Conservation (phyloP, 2,888 invertebrate species). For the Leptinotarsa tumamoca region DNA sequence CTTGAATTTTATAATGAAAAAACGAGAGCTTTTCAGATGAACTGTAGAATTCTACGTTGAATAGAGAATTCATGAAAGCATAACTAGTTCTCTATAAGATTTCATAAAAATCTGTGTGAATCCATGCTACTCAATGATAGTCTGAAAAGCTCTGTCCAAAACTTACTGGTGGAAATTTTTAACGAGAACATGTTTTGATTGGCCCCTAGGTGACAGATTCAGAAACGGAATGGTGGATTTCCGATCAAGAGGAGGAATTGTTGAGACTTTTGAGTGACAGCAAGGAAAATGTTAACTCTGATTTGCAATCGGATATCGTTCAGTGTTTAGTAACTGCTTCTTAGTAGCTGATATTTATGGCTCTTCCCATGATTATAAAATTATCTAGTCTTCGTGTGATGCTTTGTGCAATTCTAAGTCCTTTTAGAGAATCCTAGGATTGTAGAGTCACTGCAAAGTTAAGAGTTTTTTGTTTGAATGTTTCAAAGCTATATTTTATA, state of each 20-base stretch:
- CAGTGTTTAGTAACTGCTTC: constrained; percentile 60
- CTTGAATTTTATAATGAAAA: constrained; percentile 28
- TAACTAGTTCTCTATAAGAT: no score
- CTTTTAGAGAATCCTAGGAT: constrained; percentile 16
- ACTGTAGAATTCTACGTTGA: background rate
- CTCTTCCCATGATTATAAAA: constrained; percentile 38
- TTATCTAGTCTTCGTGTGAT: constrained; percentile 39
- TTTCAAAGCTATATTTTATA: constrained; percentile 15
- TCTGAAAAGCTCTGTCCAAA: constrained; percentile 22
- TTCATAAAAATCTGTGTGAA: background rate
- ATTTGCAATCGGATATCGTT: constrained; percentile 65
- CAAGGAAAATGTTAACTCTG: constrained; percentile 72
- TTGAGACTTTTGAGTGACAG: constrained; percentile 79
- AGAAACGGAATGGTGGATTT: constrained; percentile 81
- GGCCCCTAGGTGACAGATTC: constrained; percentile 70
- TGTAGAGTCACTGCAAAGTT: background rate
- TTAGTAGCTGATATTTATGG: constrained; percentile 40
- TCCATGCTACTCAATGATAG: background rate
- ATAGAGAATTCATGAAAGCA: no score
- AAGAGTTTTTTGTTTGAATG: constrained; percentile 1
- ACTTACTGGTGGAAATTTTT: constrained; percentile 56
- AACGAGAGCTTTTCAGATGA: constrained; percentile 20
- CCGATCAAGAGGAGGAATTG: constrained; percentile 83
- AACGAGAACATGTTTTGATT: constrained; percentile 65
- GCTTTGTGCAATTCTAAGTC: constrained; percentile 13